phyloP scores from a whole-genome alignment of 2,888 invertebrate species.

The Leptopilina drosophilae region DNA sequence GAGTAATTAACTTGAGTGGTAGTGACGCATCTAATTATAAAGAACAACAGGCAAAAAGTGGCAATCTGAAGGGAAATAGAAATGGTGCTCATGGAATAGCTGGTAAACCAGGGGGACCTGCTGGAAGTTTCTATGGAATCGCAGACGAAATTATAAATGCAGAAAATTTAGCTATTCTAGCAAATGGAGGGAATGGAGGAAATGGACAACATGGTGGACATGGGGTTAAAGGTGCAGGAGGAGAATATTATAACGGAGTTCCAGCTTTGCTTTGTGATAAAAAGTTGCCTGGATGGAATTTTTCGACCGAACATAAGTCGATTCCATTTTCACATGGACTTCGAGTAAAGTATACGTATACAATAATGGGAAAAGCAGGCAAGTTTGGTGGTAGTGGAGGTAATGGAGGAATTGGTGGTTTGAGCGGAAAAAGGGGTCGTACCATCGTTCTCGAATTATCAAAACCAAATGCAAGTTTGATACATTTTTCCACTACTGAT shows the following conservation, averaged over 20 bases:
- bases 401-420: background rate
- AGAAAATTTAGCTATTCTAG: background rate
- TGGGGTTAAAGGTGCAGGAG: background rate
- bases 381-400: background rate
- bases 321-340: too few species aligned
- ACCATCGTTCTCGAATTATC: background rate
- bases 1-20: background rate
- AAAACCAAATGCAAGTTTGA: background rate
- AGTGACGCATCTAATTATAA: background rate
- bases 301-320: too few species aligned
- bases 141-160: background rate
- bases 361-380: background rate
- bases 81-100: background rate
- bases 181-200: background rate
- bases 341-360: too few species aligned
- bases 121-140: background rate
- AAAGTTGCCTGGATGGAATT: too few species aligned
- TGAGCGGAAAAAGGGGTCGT: background rate
- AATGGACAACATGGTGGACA: background rate
- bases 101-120: background rate
- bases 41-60: background rate
- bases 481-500: background rate
- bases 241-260: background rate
- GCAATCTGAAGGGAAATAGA: background rate
- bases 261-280: background rate